Conservation (phyloP, 2,888 invertebrate genomes). For the Scaptomyza parva region DNA sequence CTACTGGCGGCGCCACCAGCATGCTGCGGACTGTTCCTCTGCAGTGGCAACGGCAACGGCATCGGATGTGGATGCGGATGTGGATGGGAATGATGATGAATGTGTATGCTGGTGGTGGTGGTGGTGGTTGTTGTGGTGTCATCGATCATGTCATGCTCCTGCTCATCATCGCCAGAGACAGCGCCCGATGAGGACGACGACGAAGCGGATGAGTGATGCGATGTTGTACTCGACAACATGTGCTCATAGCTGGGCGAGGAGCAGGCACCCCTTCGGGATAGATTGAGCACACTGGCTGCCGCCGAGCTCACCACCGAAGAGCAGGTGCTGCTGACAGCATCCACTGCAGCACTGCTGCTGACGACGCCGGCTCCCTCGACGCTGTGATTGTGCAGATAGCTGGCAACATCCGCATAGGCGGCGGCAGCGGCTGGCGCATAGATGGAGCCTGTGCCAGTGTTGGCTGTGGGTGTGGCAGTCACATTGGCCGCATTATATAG, state of each 20-base stretch:
- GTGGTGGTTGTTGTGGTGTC: conserved; percentile 11
- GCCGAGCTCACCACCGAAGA: conserved; percentile 58
- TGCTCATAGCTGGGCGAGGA: conserved; percentile 90
- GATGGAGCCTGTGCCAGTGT: background rate
- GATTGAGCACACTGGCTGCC: conserved; percentile 88
- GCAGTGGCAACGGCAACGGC: conserved; percentile 37
- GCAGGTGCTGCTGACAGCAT: conserved; percentile 80
- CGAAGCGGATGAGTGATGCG: conserved; percentile 84
- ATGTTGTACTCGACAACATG: conserved; percentile 87
- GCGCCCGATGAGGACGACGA: conserved; percentile 88
- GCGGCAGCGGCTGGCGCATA: conserved; percentile 8
- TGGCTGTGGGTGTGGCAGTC: conserved; percentile 34
- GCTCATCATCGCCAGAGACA: conserved; percentile 85
- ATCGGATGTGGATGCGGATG: conserved; percentile 33
- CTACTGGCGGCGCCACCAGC: conserved; percentile 53
- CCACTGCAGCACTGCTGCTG: conserved; percentile 6
- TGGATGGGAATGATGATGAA: conserved; percentile 1
- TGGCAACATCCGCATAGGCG: conserved; percentile 54
- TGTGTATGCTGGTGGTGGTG: background rate
- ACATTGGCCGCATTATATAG: conserved; percentile 60
- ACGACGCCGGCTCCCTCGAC: conserved; percentile 50
- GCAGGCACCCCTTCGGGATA: conserved; percentile 87
- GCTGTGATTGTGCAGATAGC: conserved; percentile 59
- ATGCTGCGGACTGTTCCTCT: conserved; percentile 56
- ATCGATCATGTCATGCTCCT: conserved; percentile 84